These are phyloP conservation scores for Suncus etruscus DNA, from an alignment of 2,113 vertebrate genomes.

Conservation along the genomic window DNA sequence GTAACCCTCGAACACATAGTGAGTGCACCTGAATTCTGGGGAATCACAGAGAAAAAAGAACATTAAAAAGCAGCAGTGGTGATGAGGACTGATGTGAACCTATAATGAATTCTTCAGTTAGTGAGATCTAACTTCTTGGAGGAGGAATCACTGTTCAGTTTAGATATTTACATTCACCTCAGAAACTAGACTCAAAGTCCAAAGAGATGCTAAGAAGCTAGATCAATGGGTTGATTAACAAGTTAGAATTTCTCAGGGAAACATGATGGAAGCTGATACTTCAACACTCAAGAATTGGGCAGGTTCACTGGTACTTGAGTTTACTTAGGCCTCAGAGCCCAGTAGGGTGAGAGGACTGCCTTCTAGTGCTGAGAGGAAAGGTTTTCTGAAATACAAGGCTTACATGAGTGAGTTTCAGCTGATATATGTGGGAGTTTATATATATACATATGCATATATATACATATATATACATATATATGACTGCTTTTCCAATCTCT, in stretches of 20 bases:
- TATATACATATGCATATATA: too few species aligned
- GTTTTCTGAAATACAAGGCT: neutral
- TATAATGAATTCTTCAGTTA: neutral
- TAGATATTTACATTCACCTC: neutral
- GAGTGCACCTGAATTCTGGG: too few species aligned
- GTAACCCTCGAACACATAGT: too few species aligned
- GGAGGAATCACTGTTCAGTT: neutral
- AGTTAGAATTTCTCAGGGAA: neutral
- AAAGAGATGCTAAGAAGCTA: neutral
- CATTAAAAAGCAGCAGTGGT: too few species aligned
- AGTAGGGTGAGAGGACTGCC: neutral
- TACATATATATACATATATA: too few species aligned
- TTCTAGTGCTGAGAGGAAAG: neutral
- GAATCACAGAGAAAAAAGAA: too few species aligned
- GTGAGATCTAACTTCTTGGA: constrained; percentile 41
- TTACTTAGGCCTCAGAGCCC: neutral
- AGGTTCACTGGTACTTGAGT: neutral
- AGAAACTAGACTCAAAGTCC: constrained; percentile 22
- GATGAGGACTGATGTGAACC: neutral
- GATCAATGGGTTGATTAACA: neutral
- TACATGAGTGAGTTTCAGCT: neutral
- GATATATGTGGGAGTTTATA: neutral
- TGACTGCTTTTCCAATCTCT: neutral
- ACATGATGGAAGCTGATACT: constrained; percentile 10
- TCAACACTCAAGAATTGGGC: neutral